Evolutionary conservation across 2,113 vertebrate species (phyloP).

Genomic region (Eudyptes chrysolophus): DNA sequence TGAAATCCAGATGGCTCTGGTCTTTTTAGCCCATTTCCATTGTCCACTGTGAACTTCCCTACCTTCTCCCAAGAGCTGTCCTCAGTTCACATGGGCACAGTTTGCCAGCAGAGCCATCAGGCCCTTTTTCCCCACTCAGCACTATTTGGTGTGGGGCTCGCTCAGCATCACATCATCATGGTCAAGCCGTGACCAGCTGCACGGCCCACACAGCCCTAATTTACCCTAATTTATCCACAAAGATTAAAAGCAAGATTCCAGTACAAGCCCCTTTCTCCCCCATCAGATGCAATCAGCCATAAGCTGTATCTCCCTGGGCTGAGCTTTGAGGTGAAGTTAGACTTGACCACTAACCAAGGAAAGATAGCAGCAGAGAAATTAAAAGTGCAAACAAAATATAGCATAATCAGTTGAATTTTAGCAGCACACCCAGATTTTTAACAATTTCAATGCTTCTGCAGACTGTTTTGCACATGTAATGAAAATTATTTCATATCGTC

Average conservation of each 20-base stretch:
- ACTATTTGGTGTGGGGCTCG: neutral
- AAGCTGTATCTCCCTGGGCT: slow-evolving; percentile 2
- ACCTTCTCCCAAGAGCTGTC: neutral
- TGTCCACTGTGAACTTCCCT: fast-evolving
- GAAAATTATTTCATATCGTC: neutral
- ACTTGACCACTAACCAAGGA: neutral
- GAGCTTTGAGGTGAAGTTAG: neutral
- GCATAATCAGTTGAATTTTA: neutral
- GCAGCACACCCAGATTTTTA: neutral
- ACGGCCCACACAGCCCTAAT: neutral
- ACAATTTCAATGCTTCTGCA: neutral
- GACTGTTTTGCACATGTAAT: neutral
- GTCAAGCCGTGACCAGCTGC: neutral
- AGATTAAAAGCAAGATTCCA: neutral
- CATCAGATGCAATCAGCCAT: slow-evolving; percentile 18
- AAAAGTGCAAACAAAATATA: neutral
- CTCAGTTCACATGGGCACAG: neutral
- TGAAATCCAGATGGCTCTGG: neutral
- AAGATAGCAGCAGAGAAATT: neutral
- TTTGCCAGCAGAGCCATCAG: neutral
- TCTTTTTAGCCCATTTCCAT: neutral
- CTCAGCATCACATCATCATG: neutral
- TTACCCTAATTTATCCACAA: neutral
- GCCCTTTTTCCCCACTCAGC: neutral
- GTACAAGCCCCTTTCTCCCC: neutral